phyloP scores from a whole-genome alignment of 2,888 invertebrate species.

The Sesia apiformis region DNA sequence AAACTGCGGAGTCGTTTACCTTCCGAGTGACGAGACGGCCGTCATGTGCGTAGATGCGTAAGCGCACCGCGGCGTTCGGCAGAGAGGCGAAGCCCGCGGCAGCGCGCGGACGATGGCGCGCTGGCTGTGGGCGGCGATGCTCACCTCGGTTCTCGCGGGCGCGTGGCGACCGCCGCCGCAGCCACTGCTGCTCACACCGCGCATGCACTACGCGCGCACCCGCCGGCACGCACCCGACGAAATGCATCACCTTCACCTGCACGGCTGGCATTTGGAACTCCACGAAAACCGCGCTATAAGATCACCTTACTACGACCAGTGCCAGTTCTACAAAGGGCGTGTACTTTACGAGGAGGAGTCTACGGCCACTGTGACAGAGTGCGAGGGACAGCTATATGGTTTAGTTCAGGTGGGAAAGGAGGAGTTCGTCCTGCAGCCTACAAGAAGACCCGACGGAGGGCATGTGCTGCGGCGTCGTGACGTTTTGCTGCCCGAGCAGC shows the following conservation, averaged over 20 bases:
- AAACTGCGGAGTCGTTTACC: constrained; percentile 69
- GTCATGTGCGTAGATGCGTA: constrained; percentile 67
- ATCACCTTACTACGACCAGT: constrained; percentile 57
- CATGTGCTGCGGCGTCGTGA: constrained; percentile 57
- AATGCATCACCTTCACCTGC: constrained; percentile 41
- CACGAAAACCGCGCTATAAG: constrained; percentile 57
- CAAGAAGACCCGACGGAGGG: constrained; percentile 14
- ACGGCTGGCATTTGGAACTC: constrained; percentile 57
- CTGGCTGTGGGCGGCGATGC: constrained; percentile 54
- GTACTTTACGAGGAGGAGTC: constrained; percentile 53
- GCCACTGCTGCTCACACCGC: constrained; percentile 18
- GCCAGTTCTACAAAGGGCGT: constrained; percentile 55
- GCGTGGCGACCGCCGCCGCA: constrained; percentile 33
- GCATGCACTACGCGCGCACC: constrained; percentile 16
- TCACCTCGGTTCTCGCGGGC: constrained; percentile 34
- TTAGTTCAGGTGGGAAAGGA: constrained; percentile 57
- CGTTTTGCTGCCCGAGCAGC: constrained; percentile 42
- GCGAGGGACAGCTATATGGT: constrained; percentile 68
- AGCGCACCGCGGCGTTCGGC: constrained; percentile 38
- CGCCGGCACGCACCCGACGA: constrained; percentile 28
- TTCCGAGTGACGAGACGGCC: constrained; percentile 64
- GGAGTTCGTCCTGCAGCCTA: constrained; percentile 67
- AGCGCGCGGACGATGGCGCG: constrained; percentile 64
- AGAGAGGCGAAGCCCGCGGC: constrained; percentile 54
- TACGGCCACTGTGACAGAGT: constrained; percentile 68